Evolutionary conservation across 2,888 invertebrate genomes (phyloP), one percentile per base, ranked within the genome.

Genomic region (Antheraea assamensis): DNA sequence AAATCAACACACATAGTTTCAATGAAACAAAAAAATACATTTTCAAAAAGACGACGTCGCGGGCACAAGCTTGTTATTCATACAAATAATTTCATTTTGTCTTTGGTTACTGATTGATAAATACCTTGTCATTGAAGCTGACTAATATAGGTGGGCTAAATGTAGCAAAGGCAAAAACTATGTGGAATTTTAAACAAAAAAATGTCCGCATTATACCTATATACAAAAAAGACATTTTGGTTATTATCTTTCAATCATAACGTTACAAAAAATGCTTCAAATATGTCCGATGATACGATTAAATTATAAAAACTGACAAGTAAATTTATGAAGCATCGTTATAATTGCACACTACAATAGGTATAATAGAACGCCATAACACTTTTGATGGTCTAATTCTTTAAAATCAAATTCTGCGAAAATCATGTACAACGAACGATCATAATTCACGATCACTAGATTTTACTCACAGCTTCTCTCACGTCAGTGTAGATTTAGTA

Each of bases 81-180:
- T 19, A 30, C 17, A 35, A 35, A 21, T 31, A 4, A 68, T 61
- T 61, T 61, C 3, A 35, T 21, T 35, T 35, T 66, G 8, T 21
- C 21, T 35, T 3, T 35, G 3, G n/a, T 66, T 4, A 66, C 5
- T 31, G 21, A 15, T 35, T 30, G 21, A 10, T 24, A 31, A 21
- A 21, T 35, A 8, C 24, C 0, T 68, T 21, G 21, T 68, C 31
- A 68, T 21, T 68, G 68, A 24, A 8, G n/a, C 8, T 21, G 35
- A 68, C 5, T 68, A 21, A 68, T 21, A n/a, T n/a, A n/a, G 68
- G 31, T 68, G 21, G 19, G 31, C 35, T 35, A 68, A 68, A 68
- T 66, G 15, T 35, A 68, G n/a, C 35, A 68, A 68, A 21, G 21
- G 35, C 61, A 61, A 61, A 68, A 68, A 68, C 68, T n/a, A 68